Evolutionary conservation across 2,797 vertebrate species (phyloP).

Genomic region (Anas capensis): DNA sequence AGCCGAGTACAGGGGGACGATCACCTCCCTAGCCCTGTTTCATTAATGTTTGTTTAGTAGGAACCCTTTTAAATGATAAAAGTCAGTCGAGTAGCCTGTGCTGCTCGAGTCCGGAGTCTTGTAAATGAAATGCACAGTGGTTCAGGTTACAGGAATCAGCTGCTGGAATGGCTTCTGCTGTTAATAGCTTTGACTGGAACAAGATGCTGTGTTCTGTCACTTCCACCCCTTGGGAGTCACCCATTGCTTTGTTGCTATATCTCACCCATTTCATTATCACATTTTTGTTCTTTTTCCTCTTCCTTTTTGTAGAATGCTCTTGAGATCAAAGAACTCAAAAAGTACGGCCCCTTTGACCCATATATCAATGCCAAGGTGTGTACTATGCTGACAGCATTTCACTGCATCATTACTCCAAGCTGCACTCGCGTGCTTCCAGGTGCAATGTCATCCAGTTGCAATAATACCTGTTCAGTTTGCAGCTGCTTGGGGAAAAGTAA

Average conservation of each 20-base stretch:
- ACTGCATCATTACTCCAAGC: conserved; percentile 73
- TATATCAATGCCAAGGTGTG: conserved; percentile 99
- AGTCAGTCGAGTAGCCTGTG: not conserved
- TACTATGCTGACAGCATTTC: conserved; percentile 84
- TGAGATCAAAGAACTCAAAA: conserved; percentile 99
- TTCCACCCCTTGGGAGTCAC: conserved; percentile 72
- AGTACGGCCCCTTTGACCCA: conserved; percentile 99
- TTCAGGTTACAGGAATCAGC: not conserved
- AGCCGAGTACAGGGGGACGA: no score
- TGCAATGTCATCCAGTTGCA: conserved; percentile 54
- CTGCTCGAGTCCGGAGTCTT: not conserved
- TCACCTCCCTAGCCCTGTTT: no score
- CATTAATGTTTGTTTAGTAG: not conserved
- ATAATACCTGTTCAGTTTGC: conserved; percentile 50
- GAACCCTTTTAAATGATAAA: not conserved
- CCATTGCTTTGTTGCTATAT: conserved; percentile 84
- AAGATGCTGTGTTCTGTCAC: conserved; percentile 39
- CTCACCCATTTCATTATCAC: conserved; percentile 81
- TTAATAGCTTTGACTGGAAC: conserved; percentile 62
- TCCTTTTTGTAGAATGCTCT: conserved; percentile 96
- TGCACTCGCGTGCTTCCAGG: conserved; percentile 63
- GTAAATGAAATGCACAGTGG: not conserved
- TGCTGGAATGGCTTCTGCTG: conserved; percentile 60
- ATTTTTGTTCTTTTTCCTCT: conserved; percentile 87
- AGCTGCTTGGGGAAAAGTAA: conserved; percentile 70